Conservation (phyloP, 2,113 vertebrate genomes). For the Emydocephalus ijimae region DNA sequence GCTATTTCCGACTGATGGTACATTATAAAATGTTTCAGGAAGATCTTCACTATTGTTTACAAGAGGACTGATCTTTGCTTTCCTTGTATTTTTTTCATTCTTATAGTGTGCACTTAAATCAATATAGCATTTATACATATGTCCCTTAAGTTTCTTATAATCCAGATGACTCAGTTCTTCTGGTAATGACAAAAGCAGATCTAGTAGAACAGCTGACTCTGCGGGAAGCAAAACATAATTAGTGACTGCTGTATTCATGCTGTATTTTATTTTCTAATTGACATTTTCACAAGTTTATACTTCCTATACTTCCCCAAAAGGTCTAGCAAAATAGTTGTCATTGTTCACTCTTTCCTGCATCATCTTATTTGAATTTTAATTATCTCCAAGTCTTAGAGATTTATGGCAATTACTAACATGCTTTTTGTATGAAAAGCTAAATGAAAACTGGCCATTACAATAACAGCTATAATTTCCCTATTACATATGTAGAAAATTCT, state of each 20-base stretch:
- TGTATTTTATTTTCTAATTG: not conserved
- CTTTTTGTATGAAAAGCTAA: not conserved
- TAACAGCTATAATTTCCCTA: not conserved
- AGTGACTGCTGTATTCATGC: not conserved
- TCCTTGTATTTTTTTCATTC: not conserved
- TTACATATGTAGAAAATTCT: not conserved
- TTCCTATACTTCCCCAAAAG: not conserved
- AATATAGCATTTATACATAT: conserved; percentile 34
- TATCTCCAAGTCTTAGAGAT: not conserved
- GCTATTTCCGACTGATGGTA: not conserved
- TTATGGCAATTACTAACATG: not conserved
- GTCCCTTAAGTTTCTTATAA: conserved; percentile 24
- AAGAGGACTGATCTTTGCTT: not conserved
- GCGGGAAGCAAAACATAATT: not conserved
- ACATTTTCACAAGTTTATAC: not conserved
- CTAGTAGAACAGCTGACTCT: conserved; percentile 64
- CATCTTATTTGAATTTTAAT: not conserved
- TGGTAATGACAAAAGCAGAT: conserved; percentile 55
- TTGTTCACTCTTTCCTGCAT: not conserved
- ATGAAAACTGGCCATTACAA: not conserved
- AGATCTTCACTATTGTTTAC: not conserved
- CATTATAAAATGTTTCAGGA: not conserved
- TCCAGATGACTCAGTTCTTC: conserved; percentile 53
- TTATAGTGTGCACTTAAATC: conserved; percentile 24
- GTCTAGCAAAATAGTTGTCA: not conserved